These are phyloP conservation scores for Eupithecia vulgata DNA, from an alignment of 2,888 invertebrate species.

Conservation along the genomic window DNA sequence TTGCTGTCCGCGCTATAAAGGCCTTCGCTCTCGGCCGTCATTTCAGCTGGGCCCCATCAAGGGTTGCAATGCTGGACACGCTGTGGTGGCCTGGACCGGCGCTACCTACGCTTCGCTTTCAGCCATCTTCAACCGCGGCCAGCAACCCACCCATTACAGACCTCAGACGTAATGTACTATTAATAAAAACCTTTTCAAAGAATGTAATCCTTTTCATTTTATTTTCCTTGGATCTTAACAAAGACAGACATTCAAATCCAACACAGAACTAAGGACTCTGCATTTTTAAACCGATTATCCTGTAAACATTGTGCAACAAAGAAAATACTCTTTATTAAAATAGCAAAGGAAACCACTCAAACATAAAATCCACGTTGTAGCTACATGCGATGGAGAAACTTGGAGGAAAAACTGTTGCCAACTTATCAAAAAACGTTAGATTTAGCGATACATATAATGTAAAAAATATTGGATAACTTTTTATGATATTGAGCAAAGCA, in stretches of 20 bases:
- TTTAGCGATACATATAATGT: neutral
- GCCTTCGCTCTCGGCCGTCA: no score
- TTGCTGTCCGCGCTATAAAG: no score
- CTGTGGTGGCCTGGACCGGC: no score
- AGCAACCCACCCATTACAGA: no score
- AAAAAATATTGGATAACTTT: neutral
- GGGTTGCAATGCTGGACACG: no score
- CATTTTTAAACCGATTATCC: constrained; percentile 40
- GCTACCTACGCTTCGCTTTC: no score
- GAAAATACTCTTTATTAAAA: constrained; percentile 61
- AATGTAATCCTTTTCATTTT: neutral
- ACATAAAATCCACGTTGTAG: constrained; percentile 54
- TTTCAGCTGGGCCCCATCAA: no score
- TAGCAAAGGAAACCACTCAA: constrained; percentile 59
- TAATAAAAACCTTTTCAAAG: neutral
- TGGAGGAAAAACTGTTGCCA: constrained; percentile 50
- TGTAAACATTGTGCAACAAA: constrained; percentile 44
- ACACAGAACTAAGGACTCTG: constrained; percentile 14
- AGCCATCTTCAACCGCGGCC: no score
- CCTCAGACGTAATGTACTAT: no score
- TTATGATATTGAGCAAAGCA: neutral
- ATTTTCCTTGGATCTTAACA: neutral
- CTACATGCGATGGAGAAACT: constrained; percentile 53
- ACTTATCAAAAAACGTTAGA: constrained; percentile 5
- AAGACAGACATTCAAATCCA: constrained; percentile 8